These are phyloP conservation scores for Brachionus manjavacas DNA, from an alignment of 1,140 invertebrate genomes.

Conservation along the genomic window DNA sequence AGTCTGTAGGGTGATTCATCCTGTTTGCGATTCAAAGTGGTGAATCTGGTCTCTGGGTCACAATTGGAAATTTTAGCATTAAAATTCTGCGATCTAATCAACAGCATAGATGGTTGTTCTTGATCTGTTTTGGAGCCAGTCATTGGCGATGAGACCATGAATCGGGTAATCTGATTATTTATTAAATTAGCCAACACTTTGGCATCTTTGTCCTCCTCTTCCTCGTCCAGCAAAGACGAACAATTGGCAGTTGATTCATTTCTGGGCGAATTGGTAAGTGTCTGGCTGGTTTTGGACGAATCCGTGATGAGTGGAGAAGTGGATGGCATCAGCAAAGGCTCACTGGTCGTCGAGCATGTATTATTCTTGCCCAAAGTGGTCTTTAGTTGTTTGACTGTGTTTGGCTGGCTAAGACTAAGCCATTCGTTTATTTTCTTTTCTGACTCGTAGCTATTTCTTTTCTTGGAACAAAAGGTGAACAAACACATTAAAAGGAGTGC, in stretches of 20 bases:
- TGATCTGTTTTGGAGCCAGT: neutral
- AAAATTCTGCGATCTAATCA: constrained; percentile 24
- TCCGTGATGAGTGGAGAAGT: constrained; percentile 5
- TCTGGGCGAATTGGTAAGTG: constrained; percentile 11
- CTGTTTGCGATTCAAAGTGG: constrained; percentile 1
- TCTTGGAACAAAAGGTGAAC: neutral
- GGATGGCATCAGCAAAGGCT: neutral
- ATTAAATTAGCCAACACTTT: neutral
- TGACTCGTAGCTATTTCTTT: neutral
- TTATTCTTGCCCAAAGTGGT: neutral
- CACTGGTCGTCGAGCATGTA: neutral
- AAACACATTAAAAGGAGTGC: neutral
- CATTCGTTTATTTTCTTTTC: constrained; percentile 1
- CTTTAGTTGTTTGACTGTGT: neutral
- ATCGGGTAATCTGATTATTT: neutral
- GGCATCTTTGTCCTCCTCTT: neutral
- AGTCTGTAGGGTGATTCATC: neutral
- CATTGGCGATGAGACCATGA: constrained; percentile 10
- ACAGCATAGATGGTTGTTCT: neutral
- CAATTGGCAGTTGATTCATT: neutral
- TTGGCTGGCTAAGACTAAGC: neutral
- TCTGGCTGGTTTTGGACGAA: neutral
- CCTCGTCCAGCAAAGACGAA: neutral
- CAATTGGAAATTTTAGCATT: constrained; percentile 33
- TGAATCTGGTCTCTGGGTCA: neutral